phyloP scores from a whole-genome alignment of 2,797 vertebrate genomes.

The Malurus leucopterus region DNA sequence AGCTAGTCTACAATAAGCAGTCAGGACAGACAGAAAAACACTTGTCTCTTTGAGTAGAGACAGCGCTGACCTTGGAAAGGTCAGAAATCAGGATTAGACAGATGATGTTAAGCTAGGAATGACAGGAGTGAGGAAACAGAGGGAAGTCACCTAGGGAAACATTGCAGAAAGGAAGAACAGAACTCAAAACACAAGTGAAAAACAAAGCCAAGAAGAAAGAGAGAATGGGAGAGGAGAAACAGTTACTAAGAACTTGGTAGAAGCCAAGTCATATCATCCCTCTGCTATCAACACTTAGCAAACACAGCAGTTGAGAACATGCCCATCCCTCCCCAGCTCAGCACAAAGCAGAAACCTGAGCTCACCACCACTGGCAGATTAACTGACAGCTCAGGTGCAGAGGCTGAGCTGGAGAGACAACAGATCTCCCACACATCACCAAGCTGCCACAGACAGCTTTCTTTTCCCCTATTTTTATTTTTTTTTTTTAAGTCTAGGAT shows the following conservation, averaged over 20 bases:
- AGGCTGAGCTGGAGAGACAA: neutral
- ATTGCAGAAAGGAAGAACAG: neutral
- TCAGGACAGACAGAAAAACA: neutral
- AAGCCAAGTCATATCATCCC: constrained; percentile 5
- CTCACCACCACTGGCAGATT: neutral
- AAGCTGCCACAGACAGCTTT: neutral
- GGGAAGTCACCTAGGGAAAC: neutral
- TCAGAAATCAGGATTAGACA: neutral
- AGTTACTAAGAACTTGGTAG: neutral
- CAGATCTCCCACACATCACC: neutral
- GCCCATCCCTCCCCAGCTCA: neutral
- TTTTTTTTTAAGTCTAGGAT: neutral
- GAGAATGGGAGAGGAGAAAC: neutral
- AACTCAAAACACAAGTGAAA: neutral
- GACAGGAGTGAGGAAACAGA: neutral
- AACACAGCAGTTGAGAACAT: neutral
- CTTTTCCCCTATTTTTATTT: neutral
- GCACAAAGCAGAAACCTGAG: neutral
- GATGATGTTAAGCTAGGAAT: neutral
- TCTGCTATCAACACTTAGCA: neutral
- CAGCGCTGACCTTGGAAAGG: neutral
- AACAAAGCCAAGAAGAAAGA: neutral
- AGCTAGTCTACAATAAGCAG: neutral
- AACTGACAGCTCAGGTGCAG: neutral
- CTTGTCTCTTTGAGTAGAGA: neutral